phyloP scores from a whole-genome alignment of 2,888 invertebrate genomes.

The Hirtodrosophila histrioides region DNA sequence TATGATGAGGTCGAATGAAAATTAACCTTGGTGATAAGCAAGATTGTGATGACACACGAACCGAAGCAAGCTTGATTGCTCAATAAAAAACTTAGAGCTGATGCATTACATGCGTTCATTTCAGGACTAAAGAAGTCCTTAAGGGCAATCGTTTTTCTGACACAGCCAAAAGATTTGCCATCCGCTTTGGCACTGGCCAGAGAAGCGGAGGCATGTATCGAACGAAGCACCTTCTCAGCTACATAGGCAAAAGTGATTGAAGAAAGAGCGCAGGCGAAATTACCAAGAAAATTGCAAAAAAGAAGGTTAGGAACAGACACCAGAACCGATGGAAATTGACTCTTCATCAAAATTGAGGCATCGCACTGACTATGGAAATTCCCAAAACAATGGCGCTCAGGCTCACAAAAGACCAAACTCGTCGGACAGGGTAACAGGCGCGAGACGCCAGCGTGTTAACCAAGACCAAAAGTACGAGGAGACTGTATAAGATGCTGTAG shows the following conservation, averaged over 20 bases:
- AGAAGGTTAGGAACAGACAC: conserved; percentile 2
- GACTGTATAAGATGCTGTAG: conserved; percentile 6
- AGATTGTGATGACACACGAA: too few species aligned
- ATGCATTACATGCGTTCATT: too few species aligned
- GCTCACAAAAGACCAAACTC: conserved; percentile 5
- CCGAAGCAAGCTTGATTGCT: too few species aligned
- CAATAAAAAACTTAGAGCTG: too few species aligned
- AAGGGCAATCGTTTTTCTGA: too few species aligned
- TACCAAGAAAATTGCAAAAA: conserved; percentile 6
- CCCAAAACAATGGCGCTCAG: conserved; percentile 2
- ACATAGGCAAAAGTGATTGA: conserved; percentile 1
- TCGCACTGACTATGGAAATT: not conserved
- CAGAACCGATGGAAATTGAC: conserved; percentile 12
- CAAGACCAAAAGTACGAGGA: conserved; percentile 1
- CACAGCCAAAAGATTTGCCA: too few species aligned
- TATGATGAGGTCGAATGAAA: too few species aligned
- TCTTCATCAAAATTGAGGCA: not conserved
- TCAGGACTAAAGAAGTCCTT: too few species aligned
- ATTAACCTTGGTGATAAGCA: too few species aligned
- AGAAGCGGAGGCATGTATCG: not conserved
- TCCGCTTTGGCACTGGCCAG: too few species aligned
- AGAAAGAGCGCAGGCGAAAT: not conserved
- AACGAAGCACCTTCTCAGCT: not conserved
- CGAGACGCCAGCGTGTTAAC: conserved; percentile 6
- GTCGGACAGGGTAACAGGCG: not conserved